phyloP scores from a whole-genome alignment of 1,140 invertebrate species.

The Aricia agestis region DNA sequence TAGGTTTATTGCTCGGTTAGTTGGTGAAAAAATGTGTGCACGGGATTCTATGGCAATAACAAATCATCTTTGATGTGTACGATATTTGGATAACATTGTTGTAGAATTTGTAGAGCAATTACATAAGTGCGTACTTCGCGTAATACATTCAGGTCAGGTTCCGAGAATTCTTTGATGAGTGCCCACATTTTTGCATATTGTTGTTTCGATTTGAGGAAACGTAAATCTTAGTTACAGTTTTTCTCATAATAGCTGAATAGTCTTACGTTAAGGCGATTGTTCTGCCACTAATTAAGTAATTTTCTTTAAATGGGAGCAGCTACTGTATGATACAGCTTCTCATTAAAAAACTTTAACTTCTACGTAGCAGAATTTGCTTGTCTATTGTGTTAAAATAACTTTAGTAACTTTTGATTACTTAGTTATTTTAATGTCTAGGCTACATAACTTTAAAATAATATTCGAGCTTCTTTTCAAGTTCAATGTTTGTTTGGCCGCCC shows the following conservation, averaged over 20 bases:
- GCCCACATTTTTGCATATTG: not conserved
- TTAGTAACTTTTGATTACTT: not conserved
- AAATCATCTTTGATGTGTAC: conserved; percentile 14
- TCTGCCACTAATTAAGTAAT: not conserved
- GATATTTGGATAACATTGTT: conserved; percentile 9
- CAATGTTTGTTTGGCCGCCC: conserved; percentile 22
- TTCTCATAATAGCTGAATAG: not conserved
- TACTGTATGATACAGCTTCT: not conserved
- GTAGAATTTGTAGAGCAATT: conserved; percentile 4
- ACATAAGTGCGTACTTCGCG: not conserved
- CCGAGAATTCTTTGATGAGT: not conserved
- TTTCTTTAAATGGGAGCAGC: not conserved
- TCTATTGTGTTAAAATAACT: not conserved
- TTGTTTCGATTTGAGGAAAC: not conserved
- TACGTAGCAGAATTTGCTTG: not conserved
- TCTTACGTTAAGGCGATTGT: too few relatives aligned
- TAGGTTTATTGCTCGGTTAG: not conserved
- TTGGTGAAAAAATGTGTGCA: not conserved
- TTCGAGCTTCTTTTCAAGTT: conserved; percentile 19
- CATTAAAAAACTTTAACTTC: too few relatives aligned
- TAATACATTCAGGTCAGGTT: conserved; percentile 2
- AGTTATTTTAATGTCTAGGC: not conserved
- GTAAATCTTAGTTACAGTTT: not conserved
- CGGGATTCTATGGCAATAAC: not conserved
- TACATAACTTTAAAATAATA: not conserved